These are phyloP conservation scores for Pterostichus madidus DNA, from an alignment of 2,888 invertebrate species.

Conservation along the genomic window DNA sequence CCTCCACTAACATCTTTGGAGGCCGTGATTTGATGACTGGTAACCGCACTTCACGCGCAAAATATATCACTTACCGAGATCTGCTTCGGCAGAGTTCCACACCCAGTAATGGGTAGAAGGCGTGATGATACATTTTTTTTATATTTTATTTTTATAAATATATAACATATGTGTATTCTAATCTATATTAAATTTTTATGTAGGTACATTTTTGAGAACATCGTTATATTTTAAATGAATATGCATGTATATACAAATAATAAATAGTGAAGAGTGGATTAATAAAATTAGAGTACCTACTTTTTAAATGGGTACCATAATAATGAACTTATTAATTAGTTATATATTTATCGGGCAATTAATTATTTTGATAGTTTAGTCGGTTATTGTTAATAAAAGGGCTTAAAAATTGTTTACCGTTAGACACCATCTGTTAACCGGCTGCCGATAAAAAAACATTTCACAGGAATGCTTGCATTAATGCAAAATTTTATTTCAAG, in stretches of 20 bases:
- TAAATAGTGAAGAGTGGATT: not conserved
- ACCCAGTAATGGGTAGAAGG: no score
- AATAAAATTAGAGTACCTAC: not conserved
- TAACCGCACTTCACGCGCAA: no score
- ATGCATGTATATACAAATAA: not conserved
- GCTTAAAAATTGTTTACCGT: conserved; percentile 16
- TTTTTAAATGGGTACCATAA: not conserved
- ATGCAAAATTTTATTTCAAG: not conserved
- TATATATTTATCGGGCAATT: conserved; percentile 20
- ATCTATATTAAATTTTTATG: no score
- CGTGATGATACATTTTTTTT: no score
- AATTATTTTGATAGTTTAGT: conserved; percentile 2
- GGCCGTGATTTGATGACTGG: no score
- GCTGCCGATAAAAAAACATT: conserved; percentile 36
- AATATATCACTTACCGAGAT: no score
- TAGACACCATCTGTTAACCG: not conserved
- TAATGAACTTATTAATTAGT: conserved; percentile 46
- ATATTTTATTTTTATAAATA: no score
- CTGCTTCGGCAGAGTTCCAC: no score
- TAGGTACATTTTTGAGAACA: no score
- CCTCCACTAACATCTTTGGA: no score
- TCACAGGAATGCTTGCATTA: conserved; percentile 16
- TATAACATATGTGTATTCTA: no score
- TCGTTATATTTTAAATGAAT: not conserved
- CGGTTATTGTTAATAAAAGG: conserved; percentile 26